These are phyloP conservation scores for Chelon auratus DNA, from an alignment of 2,797 vertebrate species.

Conservation along the genomic window DNA sequence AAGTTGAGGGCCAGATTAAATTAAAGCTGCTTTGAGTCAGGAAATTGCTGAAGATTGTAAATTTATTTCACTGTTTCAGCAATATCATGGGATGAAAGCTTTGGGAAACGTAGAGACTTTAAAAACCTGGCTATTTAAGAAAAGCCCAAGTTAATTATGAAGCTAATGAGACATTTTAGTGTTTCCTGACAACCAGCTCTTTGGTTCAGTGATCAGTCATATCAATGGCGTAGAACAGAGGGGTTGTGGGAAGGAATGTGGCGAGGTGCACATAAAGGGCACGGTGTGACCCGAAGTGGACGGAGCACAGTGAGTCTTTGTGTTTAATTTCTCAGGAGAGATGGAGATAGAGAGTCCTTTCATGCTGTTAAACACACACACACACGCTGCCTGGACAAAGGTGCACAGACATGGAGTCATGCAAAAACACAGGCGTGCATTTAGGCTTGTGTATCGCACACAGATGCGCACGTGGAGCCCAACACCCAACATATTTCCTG, in stretches of 20 bases:
- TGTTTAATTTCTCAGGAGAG: constrained; percentile 61
- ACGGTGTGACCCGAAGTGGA: constrained; percentile 58
- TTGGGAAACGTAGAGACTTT: background rate
- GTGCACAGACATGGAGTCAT: constrained; percentile 26
- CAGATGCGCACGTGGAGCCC: constrained; percentile 16
- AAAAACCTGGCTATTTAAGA: no score
- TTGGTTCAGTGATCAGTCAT: constrained; percentile 29
- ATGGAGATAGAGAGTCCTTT: constrained; percentile 57
- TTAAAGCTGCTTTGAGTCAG: background rate
- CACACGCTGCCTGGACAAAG: constrained; percentile 39
- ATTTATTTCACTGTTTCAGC: constrained; percentile 5
- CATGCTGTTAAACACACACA: constrained; percentile 17
- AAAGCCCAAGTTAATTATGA: constrained; percentile 21
- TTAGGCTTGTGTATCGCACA: constrained; percentile 25
- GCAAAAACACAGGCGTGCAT: constrained; percentile 28
- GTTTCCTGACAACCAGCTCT: constrained; percentile 32
- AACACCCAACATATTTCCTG: constrained; percentile 3
- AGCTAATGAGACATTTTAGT: constrained; percentile 6
- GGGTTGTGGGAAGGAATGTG: constrained; percentile 18
- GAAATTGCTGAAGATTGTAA: background rate
- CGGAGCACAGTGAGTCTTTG: constrained; percentile 71
- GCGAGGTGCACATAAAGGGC: constrained; percentile 51
- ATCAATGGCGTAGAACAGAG: constrained; percentile 22
- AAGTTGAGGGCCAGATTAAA: background rate
- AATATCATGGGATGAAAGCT: background rate